Evolutionary conservation across 2,888 invertebrate genomes (phyloP), one percentile per base, ranked within the genome.

Genomic region (Latheticus oryzae): DNA sequence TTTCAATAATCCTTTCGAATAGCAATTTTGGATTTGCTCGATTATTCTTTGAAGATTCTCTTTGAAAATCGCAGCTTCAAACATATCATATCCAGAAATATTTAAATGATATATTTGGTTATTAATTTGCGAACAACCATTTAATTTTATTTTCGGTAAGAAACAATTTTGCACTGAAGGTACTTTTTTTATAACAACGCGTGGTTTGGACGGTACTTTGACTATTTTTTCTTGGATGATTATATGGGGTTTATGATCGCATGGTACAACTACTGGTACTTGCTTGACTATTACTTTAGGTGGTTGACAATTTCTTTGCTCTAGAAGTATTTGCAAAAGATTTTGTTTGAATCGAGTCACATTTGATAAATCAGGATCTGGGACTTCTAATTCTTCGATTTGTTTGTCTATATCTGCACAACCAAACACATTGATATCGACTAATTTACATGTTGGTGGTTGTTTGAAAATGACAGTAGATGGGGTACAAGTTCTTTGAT

Each of bases 111-210:
- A 3, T 1, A 38, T n/a, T 24, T 24, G 24, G 21, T 24, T 24
- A 13, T 23, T 1, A 11, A 28, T 5, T 3, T 28, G 3, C 1
- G 12, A 13, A 24, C 40, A 40, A 40, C 21, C 5, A 1, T 2
- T 9, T 28, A 28, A 9, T 5, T 8, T 37, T 37, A 19, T 5
- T 2, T 37, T 7, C 11, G 37, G 37, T 16, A 37, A 17, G 9
- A 2, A 5, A 17, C 37, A 37, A 8, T 9, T n/a, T n/a, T n/a
- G 2, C 9, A 2, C 37, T 17, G 19, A 26, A 35, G 43, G 45
- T 30, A 45, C 45, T 32, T 42, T 9, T 16, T 42, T 42, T 1
- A 42, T 21, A 7, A 42, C 12, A 24, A 21, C 7, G 2, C 28
- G 42, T 9, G 42, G 24, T 5, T 8, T 8, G 8, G 5, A 3